Conservation (phyloP, 2,888 invertebrate genomes). For the Gymnoscelis rufifasciata region DNA sequence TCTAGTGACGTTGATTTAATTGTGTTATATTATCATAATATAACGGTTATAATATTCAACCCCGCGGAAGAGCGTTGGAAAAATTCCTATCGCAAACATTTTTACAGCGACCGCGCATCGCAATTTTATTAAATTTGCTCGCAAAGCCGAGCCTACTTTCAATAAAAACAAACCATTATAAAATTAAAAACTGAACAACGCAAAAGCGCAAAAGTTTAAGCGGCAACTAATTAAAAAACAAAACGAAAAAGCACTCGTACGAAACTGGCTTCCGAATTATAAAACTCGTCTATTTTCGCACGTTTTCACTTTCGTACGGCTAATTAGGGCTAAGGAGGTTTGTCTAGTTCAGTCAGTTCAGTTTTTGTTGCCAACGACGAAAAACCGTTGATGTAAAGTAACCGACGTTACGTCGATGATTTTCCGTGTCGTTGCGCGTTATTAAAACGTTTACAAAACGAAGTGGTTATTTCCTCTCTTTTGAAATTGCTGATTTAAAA, state of each 20-base stretch:
- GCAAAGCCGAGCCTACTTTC: slow-evolving; percentile 21
- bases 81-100: not conserved
- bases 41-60: too few species aligned
- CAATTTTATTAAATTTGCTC: slow-evolving; percentile 24
- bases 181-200: slow-evolving; percentile 48
- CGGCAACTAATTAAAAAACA: slow-evolving; percentile 72
- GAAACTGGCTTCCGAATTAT: slow-evolving; percentile 61
- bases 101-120: not conserved
- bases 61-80: too few species aligned
- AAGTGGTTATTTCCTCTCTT: too few species aligned
- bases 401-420: too few species aligned
- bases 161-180: slow-evolving; percentile 37
- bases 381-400: too few species aligned
- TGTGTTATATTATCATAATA: too few species aligned
- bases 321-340: slow-evolving; percentile 68
- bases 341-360: slow-evolving; percentile 46
- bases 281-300: slow-evolving; percentile 59
- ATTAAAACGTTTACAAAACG: too few species aligned
- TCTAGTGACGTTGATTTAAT: too few species aligned
- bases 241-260: slow-evolving; percentile 53
- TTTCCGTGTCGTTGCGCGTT: too few species aligned
- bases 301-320: slow-evolving; percentile 63
- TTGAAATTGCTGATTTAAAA: too few species aligned
- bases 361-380: slow-evolving; percentile 18
- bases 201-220: slow-evolving; percentile 61